Conservation (phyloP, 2,888 invertebrate genomes). For the Diachrysia chrysitis region DNA sequence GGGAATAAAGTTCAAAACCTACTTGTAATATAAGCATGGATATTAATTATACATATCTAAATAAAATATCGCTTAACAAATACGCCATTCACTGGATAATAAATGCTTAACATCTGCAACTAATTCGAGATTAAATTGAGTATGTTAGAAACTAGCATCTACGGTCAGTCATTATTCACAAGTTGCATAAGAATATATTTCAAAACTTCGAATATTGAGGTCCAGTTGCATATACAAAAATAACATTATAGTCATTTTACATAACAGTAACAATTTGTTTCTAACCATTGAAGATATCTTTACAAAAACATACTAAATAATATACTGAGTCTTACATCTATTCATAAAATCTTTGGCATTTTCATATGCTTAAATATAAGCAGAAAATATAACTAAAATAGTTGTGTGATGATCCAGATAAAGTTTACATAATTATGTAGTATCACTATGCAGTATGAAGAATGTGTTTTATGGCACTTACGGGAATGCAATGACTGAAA, state of each 20-base stretch:
- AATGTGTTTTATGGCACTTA: slow-evolving; percentile 61
- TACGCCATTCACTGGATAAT: slow-evolving; percentile 61
- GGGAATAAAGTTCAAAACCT: slow-evolving; percentile 54
- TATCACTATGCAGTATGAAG: slow-evolving; percentile 52
- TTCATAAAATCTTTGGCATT: slow-evolving; percentile 86
- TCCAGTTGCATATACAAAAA: slow-evolving; percentile 84
- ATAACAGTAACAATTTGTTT: slow-evolving; percentile 89
- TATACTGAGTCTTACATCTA: slow-evolving; percentile 83
- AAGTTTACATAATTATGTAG: slow-evolving; percentile 29
- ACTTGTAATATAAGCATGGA: slow-evolving; percentile 56
- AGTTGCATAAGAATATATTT: slow-evolving; percentile 79
- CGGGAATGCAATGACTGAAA: slow-evolving; percentile 48
- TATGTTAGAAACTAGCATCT: slow-evolving; percentile 76
- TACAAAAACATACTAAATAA: slow-evolving; percentile 70
- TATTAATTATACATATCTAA: slow-evolving; percentile 55
- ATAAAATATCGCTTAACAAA: slow-evolving; percentile 58
- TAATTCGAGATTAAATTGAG: slow-evolving; percentile 67
- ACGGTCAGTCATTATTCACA: slow-evolving; percentile 84
- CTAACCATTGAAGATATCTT: slow-evolving; percentile 75
- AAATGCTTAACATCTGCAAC: slow-evolving; percentile 72
- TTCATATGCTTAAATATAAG: slow-evolving; percentile 75
- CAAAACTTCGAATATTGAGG: slow-evolving; percentile 79
- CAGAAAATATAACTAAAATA: slow-evolving; percentile 73
- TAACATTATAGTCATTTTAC: slow-evolving; percentile 75
- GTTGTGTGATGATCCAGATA: slow-evolving; percentile 76